Percentiles rank a stretch among this genome's conserved stretches.
These are phyloP conservation scores for Sturnus vulgaris DNA, from an alignment of 2,113 vertebrate species.

Conservation along the genomic window DNA sequence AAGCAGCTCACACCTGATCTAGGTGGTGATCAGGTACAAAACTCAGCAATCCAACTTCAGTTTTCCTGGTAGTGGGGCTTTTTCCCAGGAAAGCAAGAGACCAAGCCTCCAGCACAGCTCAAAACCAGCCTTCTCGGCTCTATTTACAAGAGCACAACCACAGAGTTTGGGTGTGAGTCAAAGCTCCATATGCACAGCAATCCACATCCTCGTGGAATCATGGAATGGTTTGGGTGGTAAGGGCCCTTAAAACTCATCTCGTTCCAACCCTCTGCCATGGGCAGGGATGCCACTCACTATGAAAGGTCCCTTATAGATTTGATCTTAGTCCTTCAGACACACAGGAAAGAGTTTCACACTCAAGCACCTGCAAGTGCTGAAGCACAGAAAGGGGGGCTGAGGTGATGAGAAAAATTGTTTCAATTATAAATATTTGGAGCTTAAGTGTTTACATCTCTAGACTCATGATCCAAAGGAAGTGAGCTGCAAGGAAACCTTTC, in stretches of 20 bases:
- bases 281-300: not conserved
- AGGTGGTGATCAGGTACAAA: not conserved
- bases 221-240: not conserved
- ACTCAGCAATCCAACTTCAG: not conserved
- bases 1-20: not conserved
- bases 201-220: not conserved
- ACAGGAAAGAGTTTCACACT: not conserved
- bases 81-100: not conserved
- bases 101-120: not conserved
- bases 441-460: not conserved
- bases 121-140: not conserved
- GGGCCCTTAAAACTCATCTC: not conserved
- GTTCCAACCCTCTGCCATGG: not conserved
- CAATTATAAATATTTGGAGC: no score
- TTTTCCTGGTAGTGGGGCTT: not conserved
- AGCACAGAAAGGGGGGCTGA: not conserved
- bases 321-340: not conserved
- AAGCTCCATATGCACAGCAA: not conserved
- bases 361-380: not conserved
- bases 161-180: not conserved
- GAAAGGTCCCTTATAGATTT: not conserved
- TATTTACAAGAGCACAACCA: not conserved
- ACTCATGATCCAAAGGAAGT: not conserved
- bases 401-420: not conserved
- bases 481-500: not conserved